phyloP scores from a whole-genome alignment of 1,140 invertebrate genomes.

The Hermetia illucens region DNA sequence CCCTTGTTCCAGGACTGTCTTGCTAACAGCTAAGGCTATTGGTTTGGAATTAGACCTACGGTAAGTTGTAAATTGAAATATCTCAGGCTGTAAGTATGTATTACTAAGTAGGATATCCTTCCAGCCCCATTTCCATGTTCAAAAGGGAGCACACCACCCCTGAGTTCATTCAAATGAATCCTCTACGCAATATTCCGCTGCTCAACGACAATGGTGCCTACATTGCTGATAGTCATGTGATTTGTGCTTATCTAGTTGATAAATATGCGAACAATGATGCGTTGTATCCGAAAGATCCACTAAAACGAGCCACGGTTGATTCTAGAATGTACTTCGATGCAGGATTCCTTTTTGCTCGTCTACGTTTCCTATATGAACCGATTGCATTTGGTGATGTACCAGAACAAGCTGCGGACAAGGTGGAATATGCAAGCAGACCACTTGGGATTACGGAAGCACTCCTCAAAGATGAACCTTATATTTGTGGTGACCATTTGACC shows the following conservation, averaged over 20 bases:
- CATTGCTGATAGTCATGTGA: conserved; percentile 45
- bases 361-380: conserved; percentile 25
- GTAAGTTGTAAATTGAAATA: conserved; percentile 24
- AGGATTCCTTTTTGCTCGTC: conserved; percentile 30
- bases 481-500: conserved; percentile 42
- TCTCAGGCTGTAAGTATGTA: conserved; percentile 5
- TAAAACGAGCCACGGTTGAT: conserved; percentile 38
- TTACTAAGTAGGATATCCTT: conserved; percentile 8
- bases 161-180: conserved; percentile 64
- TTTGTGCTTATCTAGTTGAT: conserved; percentile 39
- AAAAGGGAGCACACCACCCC: conserved; percentile 53
- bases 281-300: conserved; percentile 44
- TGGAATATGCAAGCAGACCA: conserved; percentile 33
- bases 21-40: conserved; percentile 34
- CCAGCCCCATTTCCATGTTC: conserved; percentile 37
- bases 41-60: conserved; percentile 33
- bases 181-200: conserved; percentile 52
- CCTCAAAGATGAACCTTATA: conserved; percentile 35
- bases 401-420: conserved; percentile 28
- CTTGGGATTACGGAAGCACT: conserved; percentile 40
- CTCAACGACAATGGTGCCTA: conserved; percentile 48
- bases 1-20: conserved; percentile 34
- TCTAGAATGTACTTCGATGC: conserved; percentile 44
- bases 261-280: conserved; percentile 39
- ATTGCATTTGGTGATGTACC: conserved; percentile 23